Percentiles rank a stretch among this genome's conserved stretches.
These are phyloP conservation scores for Enteromius anoplus DNA, from an alignment of 2,797 vertebrate genomes.

Conservation along the genomic window DNA sequence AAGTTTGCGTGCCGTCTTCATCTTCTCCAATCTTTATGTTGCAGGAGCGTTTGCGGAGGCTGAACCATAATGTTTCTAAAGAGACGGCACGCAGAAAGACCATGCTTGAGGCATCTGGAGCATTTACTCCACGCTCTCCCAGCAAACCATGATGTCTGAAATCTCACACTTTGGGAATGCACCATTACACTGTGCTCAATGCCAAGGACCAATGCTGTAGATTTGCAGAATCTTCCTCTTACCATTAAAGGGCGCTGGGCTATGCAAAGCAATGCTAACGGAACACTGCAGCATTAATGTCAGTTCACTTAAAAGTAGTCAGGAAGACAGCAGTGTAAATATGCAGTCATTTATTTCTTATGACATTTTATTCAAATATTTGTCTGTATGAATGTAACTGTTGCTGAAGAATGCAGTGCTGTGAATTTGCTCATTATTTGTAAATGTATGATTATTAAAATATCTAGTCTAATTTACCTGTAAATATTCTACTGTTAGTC, in stretches of 20 bases:
- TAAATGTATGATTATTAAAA: background rate
- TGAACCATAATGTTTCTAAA: conserved; percentile 93
- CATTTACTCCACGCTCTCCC: conserved; percentile 83
- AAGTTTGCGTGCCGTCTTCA: background rate
- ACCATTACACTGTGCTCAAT: conserved; percentile 31
- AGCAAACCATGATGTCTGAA: conserved; percentile 79
- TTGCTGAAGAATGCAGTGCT: background rate
- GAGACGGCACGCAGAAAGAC: conserved; percentile 89
- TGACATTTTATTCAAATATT: background rate
- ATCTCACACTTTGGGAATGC: background rate
- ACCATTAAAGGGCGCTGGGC: background rate
- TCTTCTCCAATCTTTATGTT: conserved; percentile 1
- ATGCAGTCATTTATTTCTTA: conserved; percentile 7
- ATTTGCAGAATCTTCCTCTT: background rate
- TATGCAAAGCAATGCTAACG: conserved; percentile 10
- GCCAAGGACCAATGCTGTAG: background rate
- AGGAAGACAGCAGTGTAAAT: conserved; percentile 18
- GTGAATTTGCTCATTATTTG: background rate
- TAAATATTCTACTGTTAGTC: background rate
- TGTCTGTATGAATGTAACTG: conserved; percentile 12
- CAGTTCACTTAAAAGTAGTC: conserved; percentile 2
- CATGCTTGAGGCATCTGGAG: conserved; percentile 87
- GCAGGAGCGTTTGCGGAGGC: conserved; percentile 86
- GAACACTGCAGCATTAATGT: background rate
- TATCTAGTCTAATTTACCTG: background rate